Percentiles rank a stretch among this genome's conserved stretches.
Conservation (phyloP, 37 sponge, comb jelly and placozoan genomes). For the Bolinopsis microptera region DNA sequence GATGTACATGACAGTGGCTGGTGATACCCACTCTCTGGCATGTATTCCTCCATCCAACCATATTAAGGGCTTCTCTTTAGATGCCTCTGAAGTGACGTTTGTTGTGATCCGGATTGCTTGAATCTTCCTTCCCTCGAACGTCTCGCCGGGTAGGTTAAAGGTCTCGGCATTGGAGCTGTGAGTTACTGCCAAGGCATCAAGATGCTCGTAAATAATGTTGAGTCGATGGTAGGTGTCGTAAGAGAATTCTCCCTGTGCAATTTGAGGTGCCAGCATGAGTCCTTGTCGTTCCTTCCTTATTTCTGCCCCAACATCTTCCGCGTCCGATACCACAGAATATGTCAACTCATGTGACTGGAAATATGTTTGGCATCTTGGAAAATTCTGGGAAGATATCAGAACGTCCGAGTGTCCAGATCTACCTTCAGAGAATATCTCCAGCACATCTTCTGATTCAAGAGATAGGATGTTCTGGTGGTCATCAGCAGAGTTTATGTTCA, state of each 20-base stretch:
- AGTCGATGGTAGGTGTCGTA: slow-evolving; percentile 3
- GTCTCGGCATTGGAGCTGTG: not conserved
- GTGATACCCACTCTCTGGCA: slow-evolving; percentile 54
- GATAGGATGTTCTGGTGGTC: not conserved
- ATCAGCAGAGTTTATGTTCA: not conserved
- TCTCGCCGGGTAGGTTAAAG: not conserved
- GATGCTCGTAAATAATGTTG: not conserved
- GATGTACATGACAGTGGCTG: slow-evolving; percentile 43
- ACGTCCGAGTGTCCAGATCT: not conserved
- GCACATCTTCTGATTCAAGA: not conserved
- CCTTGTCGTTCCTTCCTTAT: not conserved
- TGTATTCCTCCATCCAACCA: slow-evolving; percentile 62
- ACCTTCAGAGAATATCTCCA: not conserved
- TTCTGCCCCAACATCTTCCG: not conserved
- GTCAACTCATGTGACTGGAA: not conserved
- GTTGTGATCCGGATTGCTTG: not conserved
- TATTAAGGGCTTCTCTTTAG: not conserved
- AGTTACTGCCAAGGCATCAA: not conserved
- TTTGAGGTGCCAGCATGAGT: not conserved
- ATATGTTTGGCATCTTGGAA: not conserved
- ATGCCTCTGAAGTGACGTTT: not conserved
- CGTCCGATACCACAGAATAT: not conserved
- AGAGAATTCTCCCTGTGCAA: not conserved
- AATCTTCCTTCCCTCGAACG: slow-evolving; percentile 6
- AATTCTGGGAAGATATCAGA: not conserved